Evolutionary conservation across 2,888 invertebrate genomes (phyloP), one percentile per base, ranked within the genome.

Genomic region (Cotesia congregata): DNA sequence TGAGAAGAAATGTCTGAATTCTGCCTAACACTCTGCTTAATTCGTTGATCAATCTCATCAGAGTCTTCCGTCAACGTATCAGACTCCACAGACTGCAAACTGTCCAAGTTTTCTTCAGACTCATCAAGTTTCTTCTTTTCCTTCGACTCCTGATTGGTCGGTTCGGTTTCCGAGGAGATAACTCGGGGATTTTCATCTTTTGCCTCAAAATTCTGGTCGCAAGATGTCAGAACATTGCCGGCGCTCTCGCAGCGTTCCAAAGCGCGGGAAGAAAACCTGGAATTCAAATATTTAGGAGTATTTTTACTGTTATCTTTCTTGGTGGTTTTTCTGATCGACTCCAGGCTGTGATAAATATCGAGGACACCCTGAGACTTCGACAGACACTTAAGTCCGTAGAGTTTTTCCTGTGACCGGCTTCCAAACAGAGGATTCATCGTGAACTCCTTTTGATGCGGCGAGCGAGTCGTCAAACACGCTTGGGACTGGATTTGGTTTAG

Each of bases 321-420:
- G 67, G 83, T 84, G 38, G 84, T 85, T 69, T 82, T 84, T 71
- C 84, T 84, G 1, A 89, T 79, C 15, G 86, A 87, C 79, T 89
- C 89, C 61, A 89, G 83, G 70, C 89, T 90, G 69, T 89, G 86
- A 81, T 90, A 90, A 73, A 90, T 88, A 78, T 90, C 89, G 74
- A 91, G 82, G 40, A 90, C 90, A 75, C 91, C 91, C 72, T 91
- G 91, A 0, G 91, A 91, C 80, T 90, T 90, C 0, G 91, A 91
- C 70, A 91, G 81, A 79, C 90, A 89, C 70, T 89, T 88, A 6
- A 91, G 83, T 0, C 91, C 91, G 74, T 91, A 91, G 0, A 91
- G 84, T 76, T 91, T 91, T 79, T 91, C 91, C 61, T 89, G 85
- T 1, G 91, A 91, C 17, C 90, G 86, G 69, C 87, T 85, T 41